These are phyloP conservation scores for Xiphophorus birchmanni DNA, from an alignment of 2,797 vertebrate species.

Conservation along the genomic window DNA sequence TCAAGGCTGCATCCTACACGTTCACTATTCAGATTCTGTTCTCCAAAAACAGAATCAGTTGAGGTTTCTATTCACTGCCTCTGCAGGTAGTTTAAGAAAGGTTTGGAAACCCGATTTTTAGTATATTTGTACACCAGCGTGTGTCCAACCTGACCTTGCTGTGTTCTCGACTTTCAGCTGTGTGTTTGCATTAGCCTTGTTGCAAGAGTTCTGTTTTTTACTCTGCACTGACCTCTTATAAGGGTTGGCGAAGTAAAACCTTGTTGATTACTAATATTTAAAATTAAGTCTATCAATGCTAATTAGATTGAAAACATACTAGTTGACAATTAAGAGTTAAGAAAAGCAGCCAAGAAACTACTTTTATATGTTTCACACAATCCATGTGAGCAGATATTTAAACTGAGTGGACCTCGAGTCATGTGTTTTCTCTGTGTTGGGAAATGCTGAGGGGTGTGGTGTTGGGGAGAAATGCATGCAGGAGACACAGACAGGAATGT, in stretches of 20 bases:
- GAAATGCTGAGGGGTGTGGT: background rate
- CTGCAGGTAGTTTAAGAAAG: background rate
- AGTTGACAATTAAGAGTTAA: background rate
- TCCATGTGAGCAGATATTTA: background rate
- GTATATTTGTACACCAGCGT: conserved; percentile 27
- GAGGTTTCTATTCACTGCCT: background rate
- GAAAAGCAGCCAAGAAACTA: background rate
- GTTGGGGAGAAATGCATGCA: conserved; percentile 2
- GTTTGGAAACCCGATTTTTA: conserved; percentile 1
- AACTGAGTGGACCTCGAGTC: background rate
- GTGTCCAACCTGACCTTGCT: conserved; percentile 18
- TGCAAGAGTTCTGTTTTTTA: background rate
- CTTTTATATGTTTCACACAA: background rate
- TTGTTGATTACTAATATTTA: background rate
- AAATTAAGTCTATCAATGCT: background rate
- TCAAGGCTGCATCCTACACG: background rate
- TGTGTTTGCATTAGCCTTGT: conserved; percentile 39
- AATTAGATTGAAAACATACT: background rate
- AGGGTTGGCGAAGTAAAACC: background rate
- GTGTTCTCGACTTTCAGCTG: conserved; percentile 30
- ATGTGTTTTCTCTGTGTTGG: conserved; percentile 7
- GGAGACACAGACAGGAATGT: conserved; percentile 6
- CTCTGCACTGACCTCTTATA: background rate
- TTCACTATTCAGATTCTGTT: background rate
- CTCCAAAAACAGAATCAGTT: background rate